Base-by-base conservation (phyloP, 1,140 invertebrate genomes). In the Trinorchestia longiramus region DNA sequence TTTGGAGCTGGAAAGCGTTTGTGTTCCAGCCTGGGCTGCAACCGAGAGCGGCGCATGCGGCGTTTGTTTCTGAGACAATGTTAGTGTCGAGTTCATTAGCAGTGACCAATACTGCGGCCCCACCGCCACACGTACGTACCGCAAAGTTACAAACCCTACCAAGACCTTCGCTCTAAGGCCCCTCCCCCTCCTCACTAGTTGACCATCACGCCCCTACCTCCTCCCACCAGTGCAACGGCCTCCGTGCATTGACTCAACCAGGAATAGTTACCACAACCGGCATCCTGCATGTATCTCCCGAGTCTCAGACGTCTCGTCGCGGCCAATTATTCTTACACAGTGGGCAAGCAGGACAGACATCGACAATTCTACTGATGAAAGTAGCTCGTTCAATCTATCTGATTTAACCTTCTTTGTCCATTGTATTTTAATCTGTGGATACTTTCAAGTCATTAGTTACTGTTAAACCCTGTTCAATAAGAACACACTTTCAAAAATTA, bases 171-270 rank as follows among this genome's bases (percentile, higher is more conserved):
- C 40, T 92, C 90, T 92, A 42, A 44, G 15, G 19, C n/a, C 43
- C 90, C 90, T 8, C 90, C 36, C 36, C 92, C 92, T 94, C 43
- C 92, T 36, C 43, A 42, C 92, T 17, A 15, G 43, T 47, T 43
- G 43, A 42, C 40, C 43, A 40, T n/a, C 43, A 19, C 3, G 43
- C 43, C 36, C 41, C 90, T 43, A 8, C 90, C 90, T 11, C 43
- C 92, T 23, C 44, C 92, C 43, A 41, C 44, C 92, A 40, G 92
- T 94, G 92, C 92, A 94, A 94, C 92, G 92, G 92, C 92, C 92
- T 94, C 92, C 43, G 92, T 94, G 92, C 92, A 94, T 94, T 94
- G 92, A 94, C 92, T 94, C 92, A 94, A 11, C 44, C 44, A 94
- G 43, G 44, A 47, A 94, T 94, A 94, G 17, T 47, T 94, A 47